These are phyloP conservation scores for Antheraea yamamai DNA, from an alignment of 2,888 invertebrate genomes.

Conservation along the genomic window DNA sequence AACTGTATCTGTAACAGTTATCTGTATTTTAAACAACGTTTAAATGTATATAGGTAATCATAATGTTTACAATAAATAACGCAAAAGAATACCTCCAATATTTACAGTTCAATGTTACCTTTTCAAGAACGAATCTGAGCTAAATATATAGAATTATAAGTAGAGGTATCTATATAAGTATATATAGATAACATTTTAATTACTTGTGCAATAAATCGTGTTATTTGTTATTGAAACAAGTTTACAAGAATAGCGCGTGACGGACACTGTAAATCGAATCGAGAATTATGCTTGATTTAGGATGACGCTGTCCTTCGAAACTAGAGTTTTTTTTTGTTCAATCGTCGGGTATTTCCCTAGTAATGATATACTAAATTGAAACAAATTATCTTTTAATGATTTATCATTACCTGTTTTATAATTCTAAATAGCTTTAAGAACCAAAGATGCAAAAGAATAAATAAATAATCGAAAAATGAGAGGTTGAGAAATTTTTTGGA, in stretches of 20 bases:
- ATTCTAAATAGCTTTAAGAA: too few relatives aligned
- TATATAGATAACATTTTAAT: conserved; percentile 21
- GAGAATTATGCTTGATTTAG: conserved; percentile 23
- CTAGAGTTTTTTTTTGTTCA: conserved; percentile 13
- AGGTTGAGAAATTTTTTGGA: too few relatives aligned
- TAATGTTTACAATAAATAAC: background rate
- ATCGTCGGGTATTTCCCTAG: background rate
- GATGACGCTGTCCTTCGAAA: conserved; percentile 21
- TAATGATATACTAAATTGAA: background rate
- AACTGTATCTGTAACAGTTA: too few relatives aligned
- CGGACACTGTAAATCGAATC: conserved; percentile 23
- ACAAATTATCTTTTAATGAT: background rate
- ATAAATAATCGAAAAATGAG: too few relatives aligned
- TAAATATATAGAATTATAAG: too few relatives aligned
- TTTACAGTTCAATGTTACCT: too few relatives aligned
- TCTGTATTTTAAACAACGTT: too few relatives aligned
- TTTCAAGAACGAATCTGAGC: too few relatives aligned
- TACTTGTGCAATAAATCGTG: conserved; percentile 27
- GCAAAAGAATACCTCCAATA: too few relatives aligned
- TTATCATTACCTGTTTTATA: too few relatives aligned
- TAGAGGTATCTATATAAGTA: too few relatives aligned
- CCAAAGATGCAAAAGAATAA: too few relatives aligned
- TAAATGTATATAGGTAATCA: background rate
- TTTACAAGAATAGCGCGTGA: conserved; percentile 25
- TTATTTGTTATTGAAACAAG: conserved; percentile 25